Base-by-base conservation (phyloP, 2,113 vertebrate species). In the Saguinus midas region DNA sequence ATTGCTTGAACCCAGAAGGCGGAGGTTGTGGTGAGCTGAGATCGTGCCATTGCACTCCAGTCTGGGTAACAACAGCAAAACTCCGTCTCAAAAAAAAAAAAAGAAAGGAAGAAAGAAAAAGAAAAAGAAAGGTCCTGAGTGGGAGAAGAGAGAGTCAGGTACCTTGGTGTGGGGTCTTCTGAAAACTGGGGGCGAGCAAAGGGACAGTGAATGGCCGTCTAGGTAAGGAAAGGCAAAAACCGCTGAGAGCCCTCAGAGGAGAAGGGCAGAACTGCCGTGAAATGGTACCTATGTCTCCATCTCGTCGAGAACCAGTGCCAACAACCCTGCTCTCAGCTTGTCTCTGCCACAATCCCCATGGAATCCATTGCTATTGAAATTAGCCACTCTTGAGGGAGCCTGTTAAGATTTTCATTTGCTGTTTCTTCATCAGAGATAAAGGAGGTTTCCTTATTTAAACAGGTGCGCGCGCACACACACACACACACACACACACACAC, bases 361-460 rank as follows among this genome's bases (percentile, higher is more conserved):
- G 55, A 13, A 64, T 14, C 10, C 48, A 14, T 17, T 64, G 45
- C 11, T 45, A 2, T 4, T 68, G 20, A 78, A 83, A 55, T 35
- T 37, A 87, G n/a, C 5, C 14, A 50, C 3, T 75, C 43, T 29
- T 29, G 8, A 64, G 37, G 27, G 45, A 11, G n/a, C 20, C 50
- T 82, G 45, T 73, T 78, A 2, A 97, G 95, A 90, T 0, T 35
- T 94, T 95, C 58, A 70, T 92, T 95, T 94, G 68, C 48, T n/a
- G 29, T 97, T 97, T 98, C 96, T 95, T 97, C 93, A 95, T 94
- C 55, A 97, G 94, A 43, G 55, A 52, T 96, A 91, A 73, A 97
- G 94, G 94, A 97, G 88, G 58, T 96, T 95, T 97, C 61, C 87
- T 96, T 97, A 95, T 96, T 96, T 35, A 97, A 97, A 98, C 92